phyloP scores from a whole-genome alignment of 2,888 invertebrate species.

The Camptogramma bilineatum region DNA sequence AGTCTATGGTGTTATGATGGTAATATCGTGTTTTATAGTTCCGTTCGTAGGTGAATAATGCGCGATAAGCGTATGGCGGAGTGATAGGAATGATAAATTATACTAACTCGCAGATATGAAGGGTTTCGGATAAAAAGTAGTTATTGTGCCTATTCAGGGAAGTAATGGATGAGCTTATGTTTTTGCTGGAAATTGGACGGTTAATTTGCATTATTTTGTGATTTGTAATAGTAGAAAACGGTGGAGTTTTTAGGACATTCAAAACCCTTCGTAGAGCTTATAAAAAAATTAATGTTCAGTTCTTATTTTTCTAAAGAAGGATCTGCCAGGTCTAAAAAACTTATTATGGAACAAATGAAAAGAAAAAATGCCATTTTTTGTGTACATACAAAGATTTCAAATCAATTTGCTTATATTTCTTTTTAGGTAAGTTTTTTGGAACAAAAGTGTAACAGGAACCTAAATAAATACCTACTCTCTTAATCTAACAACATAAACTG shows the following conservation, averaged over 20 bases:
- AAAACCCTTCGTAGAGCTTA: too few relatives aligned
- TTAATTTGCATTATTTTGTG: neutral
- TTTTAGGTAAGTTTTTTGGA: too few relatives aligned
- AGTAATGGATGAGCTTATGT: neutral
- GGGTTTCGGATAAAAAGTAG: constrained; percentile 24
- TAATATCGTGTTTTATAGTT: constrained; percentile 66
- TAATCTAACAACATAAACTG: too few relatives aligned
- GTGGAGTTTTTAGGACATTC: neutral
- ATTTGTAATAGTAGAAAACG: neutral
- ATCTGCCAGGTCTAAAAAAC: too few relatives aligned
- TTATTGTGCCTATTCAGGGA: constrained; percentile 17
- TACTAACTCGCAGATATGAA: constrained; percentile 22
- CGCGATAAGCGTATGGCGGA: constrained; percentile 38
- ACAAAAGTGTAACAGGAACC: too few relatives aligned
- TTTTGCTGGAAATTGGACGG: neutral
- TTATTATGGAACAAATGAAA: too few relatives aligned
- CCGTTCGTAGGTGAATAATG: constrained; percentile 57
- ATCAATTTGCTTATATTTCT: too few relatives aligned
- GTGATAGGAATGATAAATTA: constrained; percentile 34
- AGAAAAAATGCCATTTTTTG: too few relatives aligned
- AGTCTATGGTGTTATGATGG: constrained; percentile 59
- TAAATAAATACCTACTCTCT: too few relatives aligned
- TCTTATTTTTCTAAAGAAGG: too few relatives aligned
- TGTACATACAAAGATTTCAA: too few relatives aligned
- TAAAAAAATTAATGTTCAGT: too few relatives aligned